A percentile compares a stretch with the other conserved stretches of the same genome.
phyloP scores from a whole-genome alignment of 2,888 invertebrate genomes.

The Drosophila kuntzei region DNA sequence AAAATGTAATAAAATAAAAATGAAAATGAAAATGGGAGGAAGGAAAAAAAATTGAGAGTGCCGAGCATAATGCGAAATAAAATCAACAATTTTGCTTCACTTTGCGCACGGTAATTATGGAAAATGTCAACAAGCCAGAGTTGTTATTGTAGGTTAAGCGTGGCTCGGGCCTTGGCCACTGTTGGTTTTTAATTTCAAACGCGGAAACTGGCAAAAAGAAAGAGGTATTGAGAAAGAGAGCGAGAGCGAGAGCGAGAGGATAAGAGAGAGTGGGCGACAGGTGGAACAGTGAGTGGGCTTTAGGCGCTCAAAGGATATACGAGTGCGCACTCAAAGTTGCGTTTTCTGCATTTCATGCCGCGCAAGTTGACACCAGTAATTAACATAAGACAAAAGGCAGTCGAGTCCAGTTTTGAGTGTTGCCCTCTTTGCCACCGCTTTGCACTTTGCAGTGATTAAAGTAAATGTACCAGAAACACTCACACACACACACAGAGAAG shows the following conservation, averaged over 20 bases:
- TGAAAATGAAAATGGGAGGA: conserved; percentile 25
- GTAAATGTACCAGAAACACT: conserved; percentile 78
- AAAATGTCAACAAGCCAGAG: conserved; percentile 77
- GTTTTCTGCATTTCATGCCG: conserved; percentile 55
- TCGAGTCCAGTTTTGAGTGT: conserved; percentile 54
- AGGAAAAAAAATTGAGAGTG: no score
- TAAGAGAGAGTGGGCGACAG: not conserved
- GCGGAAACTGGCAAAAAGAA: conserved; percentile 55
- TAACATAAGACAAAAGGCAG: conserved; percentile 79
- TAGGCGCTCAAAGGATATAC: conserved; percentile 74
- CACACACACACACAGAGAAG: conserved; percentile 3
- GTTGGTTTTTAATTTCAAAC: conserved; percentile 82
- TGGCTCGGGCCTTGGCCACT: conserved; percentile 71
- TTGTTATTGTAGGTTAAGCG: conserved; percentile 76
- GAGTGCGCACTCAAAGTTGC: conserved; percentile 74
- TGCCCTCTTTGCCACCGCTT: conserved; percentile 67
- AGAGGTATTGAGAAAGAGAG: not conserved
- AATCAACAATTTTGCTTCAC: conserved; percentile 76
- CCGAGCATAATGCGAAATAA: conserved; percentile 71
- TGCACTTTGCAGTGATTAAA: conserved; percentile 79
- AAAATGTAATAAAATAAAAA: conserved; percentile 11
- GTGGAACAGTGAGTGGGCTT: not conserved
- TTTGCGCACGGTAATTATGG: conserved; percentile 80
- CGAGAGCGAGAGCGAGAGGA: not conserved
- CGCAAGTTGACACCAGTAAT: conserved; percentile 78